phyloP scores from a whole-genome alignment of 1,140 invertebrate species.

The Trichoplusia ni region DNA sequence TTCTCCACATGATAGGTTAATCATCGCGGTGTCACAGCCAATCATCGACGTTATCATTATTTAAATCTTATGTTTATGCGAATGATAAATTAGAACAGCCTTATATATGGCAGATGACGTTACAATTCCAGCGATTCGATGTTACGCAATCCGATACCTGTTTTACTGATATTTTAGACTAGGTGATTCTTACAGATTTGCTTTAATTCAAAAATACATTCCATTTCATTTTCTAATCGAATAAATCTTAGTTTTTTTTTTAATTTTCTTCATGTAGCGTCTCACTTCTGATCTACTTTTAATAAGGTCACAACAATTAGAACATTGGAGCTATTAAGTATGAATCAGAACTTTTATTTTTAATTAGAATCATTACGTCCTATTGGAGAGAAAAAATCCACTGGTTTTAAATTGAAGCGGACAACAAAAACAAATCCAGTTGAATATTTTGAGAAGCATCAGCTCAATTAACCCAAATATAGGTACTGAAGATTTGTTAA shows the following conservation, averaged over 20 bases:
- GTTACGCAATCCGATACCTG: constrained; percentile 16
- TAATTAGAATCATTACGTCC: too few relatives aligned
- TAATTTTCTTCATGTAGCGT: too few relatives aligned
- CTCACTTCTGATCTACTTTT: too few relatives aligned
- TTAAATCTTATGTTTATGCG: constrained; percentile 43
- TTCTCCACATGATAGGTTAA: constrained; percentile 56
- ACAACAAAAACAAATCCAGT: neutral
- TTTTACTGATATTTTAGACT: neutral
- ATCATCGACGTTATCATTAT: constrained; percentile 61
- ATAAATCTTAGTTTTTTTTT: too few relatives aligned
- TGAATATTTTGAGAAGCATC: neutral
- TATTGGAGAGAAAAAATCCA: too few relatives aligned
- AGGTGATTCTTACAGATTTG: neutral
- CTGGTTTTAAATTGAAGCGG: too few relatives aligned
- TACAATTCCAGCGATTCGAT: constrained; percentile 22
- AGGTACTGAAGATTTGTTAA: neutral
- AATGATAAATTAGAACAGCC: constrained; percentile 34
- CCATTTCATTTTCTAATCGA: too few relatives aligned
- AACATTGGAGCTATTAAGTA: too few relatives aligned
- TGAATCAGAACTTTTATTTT: too few relatives aligned
- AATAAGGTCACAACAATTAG: too few relatives aligned
- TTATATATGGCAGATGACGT: constrained; percentile 41
- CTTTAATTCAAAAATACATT: too few relatives aligned
- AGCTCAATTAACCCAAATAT: neutral
- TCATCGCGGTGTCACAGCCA: constrained; percentile 59